Evolutionary conservation across 2,888 invertebrate species (phyloP).

Genomic region (Margaritifera margaritifera): DNA sequence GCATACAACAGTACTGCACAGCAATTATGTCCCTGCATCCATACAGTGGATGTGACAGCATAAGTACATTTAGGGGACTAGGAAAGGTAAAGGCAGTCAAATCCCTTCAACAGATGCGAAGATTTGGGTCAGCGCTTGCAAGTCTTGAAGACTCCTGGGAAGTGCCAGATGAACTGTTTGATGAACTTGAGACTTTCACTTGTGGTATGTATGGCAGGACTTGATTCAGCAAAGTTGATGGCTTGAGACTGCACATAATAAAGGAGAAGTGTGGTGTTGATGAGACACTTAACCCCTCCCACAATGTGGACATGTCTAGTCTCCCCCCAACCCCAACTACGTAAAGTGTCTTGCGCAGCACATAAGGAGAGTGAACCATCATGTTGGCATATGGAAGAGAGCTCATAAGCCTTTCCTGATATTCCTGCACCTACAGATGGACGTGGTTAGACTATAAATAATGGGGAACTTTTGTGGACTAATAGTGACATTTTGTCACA

Average conservation of each 20-base stretch:
- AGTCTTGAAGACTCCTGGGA: conserved; percentile 12
- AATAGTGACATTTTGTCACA: too few species aligned
- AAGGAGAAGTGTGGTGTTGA: conserved; percentile 5
- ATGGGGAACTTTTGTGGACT: too few species aligned
- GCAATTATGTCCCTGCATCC: conserved; percentile 22
- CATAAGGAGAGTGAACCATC: too few species aligned
- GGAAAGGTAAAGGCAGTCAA: conserved; percentile 19
- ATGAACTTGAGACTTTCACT: conserved; percentile 16
- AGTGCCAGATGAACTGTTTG: conserved; percentile 3
- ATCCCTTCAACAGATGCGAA: conserved; percentile 6
- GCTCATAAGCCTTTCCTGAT: too few species aligned
- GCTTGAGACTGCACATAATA: conserved; percentile 5
- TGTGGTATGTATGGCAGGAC: conserved; percentile 18
- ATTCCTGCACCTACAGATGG: too few species aligned
- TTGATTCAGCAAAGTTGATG: conserved; percentile 9
- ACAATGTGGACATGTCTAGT: too few species aligned
- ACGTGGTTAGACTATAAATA: too few species aligned
- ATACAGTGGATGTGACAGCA: conserved; percentile 16
- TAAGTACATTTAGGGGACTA: conserved; percentile 22
- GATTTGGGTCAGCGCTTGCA: conserved; percentile 7
- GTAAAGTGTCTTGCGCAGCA: too few species aligned
- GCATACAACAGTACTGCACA: conserved; percentile 7
- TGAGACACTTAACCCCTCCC: too few species aligned
- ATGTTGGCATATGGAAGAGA: too few species aligned
- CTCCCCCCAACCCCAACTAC: too few species aligned